Percentiles rank a stretch among this genome's conserved stretches.
Conservation (phyloP, 1,140 invertebrate species). For the Ruditapes philippinarum region DNA sequence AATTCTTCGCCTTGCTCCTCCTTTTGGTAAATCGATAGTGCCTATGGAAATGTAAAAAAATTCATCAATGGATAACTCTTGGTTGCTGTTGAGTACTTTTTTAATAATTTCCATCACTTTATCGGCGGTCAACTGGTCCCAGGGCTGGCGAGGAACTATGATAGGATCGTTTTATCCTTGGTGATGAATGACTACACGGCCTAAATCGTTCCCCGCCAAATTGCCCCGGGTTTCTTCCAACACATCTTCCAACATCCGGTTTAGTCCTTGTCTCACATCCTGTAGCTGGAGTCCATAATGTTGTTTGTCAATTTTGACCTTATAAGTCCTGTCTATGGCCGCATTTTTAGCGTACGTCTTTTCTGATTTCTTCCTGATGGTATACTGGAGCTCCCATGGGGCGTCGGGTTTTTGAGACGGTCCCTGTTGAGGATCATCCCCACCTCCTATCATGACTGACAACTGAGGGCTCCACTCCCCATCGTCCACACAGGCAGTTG, state of each 20-base stretch:
- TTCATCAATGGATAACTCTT: conserved; percentile 20
- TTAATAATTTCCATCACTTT: too few relatives aligned
- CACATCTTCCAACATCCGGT: neutral
- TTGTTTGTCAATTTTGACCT: conserved; percentile 21
- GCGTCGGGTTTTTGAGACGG: neutral
- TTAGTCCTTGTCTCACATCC: neutral
- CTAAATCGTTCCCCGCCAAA: neutral
- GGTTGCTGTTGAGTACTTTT: conserved; percentile 30
- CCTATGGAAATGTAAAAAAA: neutral
- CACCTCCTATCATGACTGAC: neutral
- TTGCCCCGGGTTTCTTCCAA: neutral
- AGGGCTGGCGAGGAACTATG: neutral
- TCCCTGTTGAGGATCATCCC: neutral
- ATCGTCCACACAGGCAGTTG: neutral
- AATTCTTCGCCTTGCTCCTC: neutral
- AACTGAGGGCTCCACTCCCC: neutral
- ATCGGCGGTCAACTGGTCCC: too few relatives aligned
- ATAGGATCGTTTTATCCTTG: neutral
- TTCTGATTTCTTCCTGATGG: neutral
- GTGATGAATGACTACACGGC: neutral
- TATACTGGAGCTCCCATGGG: neutral
- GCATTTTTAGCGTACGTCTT: conserved; percentile 37
- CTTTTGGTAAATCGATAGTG: conserved; percentile 35
- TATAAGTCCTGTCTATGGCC: neutral
- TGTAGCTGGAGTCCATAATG: neutral